phyloP scores from a whole-genome alignment of 2,888 invertebrate species.

The Koerneria pararmatus region DNA sequence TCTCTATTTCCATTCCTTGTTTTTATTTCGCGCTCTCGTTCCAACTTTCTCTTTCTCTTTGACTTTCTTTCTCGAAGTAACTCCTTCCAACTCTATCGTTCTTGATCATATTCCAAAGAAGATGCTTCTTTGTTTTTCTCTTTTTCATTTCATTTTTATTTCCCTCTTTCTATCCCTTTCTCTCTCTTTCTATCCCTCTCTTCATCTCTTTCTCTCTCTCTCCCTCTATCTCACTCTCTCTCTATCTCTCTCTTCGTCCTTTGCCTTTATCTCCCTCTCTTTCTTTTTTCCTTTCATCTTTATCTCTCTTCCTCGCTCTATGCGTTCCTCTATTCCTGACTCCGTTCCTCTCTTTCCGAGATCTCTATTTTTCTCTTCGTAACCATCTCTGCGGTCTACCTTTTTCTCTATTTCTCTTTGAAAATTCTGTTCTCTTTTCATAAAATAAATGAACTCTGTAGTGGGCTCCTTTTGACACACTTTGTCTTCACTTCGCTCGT shows the following conservation, averaged over 20 bases:
- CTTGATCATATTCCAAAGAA: not conserved
- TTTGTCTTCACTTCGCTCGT: no score
- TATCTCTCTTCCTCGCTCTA: not conserved
- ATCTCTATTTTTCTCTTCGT: slow-evolving; percentile 7
- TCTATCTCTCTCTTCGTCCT: not conserved
- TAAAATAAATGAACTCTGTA: no score
- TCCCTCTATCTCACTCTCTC: not conserved
- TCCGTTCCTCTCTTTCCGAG: not conserved
- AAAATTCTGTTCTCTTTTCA: no score
- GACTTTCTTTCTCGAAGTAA: not conserved
- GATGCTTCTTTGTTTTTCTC: no score
- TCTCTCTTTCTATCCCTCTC: slow-evolving; percentile 3
- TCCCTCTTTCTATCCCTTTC: no score
- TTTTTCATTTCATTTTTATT: not conserved
- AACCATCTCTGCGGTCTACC: not conserved
- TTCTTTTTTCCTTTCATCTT: slow-evolving; percentile 25
- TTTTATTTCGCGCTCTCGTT: not conserved
- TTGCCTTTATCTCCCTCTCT: not conserved
- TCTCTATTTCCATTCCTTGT: no score
- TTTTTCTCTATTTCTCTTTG: not conserved
- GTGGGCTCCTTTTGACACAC: no score
- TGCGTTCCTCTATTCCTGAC: slow-evolving; percentile 12
- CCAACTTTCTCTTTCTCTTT: not conserved
- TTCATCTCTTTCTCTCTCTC: not conserved
- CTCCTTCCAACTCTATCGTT: not conserved